These are phyloP conservation scores for Caenorhabditis japonica DNA, from an alignment of 2,888 invertebrate species.

Conservation along the genomic window DNA sequence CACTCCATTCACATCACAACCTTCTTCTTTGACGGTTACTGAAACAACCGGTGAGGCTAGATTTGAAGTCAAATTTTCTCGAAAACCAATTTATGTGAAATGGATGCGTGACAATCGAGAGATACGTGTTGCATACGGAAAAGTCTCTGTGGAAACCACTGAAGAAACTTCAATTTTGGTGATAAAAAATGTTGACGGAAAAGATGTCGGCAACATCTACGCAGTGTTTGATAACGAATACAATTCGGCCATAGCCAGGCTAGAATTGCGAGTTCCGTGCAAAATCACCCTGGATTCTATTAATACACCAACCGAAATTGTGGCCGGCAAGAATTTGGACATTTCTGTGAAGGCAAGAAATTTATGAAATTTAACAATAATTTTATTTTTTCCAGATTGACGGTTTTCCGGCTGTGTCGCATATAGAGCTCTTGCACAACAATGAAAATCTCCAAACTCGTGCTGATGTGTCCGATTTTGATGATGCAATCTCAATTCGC, in stretches of 20 bases:
- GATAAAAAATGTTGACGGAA: conserved; percentile 68
- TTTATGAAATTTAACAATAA: neutral
- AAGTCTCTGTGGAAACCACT: conserved; percentile 45
- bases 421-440: conserved; percentile 77
- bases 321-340: conserved; percentile 67
- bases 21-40: conserved; percentile 5
- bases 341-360: conserved; percentile 30
- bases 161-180: conserved; percentile 38
- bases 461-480: conserved; percentile 76
- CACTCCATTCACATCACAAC: conserved; percentile 34
- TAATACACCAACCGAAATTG: neutral
- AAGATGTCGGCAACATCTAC: conserved; percentile 67
- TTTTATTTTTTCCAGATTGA: conserved; percentile 2
- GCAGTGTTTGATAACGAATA: conserved; percentile 51
- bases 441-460: conserved; percentile 64
- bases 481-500: conserved; percentile 63
- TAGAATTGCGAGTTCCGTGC: conserved; percentile 52
- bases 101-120: conserved; percentile 48
- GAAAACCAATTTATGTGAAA: conserved; percentile 47
- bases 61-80: conserved; percentile 33
- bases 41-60: conserved; percentile 21
- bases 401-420: conserved; percentile 65
- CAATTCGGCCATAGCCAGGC: conserved; percentile 36
- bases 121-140: conserved; percentile 46
- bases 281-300: conserved; percentile 39